phyloP scores from a whole-genome alignment of 1,140 invertebrate genomes.

The Anadara kagoshimensis region DNA sequence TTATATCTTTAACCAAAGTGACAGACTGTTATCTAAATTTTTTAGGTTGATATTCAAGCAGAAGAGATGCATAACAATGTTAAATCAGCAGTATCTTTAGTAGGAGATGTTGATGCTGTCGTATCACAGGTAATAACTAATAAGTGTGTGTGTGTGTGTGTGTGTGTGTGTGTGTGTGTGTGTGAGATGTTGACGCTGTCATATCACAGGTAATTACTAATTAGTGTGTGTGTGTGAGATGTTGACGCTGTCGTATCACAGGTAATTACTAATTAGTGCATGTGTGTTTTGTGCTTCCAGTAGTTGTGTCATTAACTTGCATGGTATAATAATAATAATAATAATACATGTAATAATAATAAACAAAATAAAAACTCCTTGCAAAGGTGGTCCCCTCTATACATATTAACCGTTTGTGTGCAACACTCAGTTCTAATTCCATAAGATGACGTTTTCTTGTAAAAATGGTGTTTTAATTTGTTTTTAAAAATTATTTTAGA shows the following conservation, averaged over 20 bases:
- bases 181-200: slow-evolving; percentile 86
- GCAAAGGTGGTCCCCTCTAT: no score
- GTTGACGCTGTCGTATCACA: slow-evolving; percentile 82
- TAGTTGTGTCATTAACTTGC: no score
- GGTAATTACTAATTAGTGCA: slow-evolving; percentile 69
- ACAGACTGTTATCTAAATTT: slow-evolving; percentile 8
- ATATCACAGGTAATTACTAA: slow-evolving; percentile 76
- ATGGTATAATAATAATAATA: no score
- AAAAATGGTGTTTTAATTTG: no score
- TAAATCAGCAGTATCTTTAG: slow-evolving; percentile 82
- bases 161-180: slow-evolving; percentile 43
- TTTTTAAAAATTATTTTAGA: no score
- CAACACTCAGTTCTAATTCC: no score
- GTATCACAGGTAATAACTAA: slow-evolving; percentile 76
- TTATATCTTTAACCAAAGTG: neutral
- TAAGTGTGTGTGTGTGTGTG: neutral
- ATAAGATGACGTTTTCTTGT: no score
- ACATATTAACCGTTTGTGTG: no score
- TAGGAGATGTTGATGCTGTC: slow-evolving; percentile 86
- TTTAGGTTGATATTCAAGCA: slow-evolving; percentile 88
- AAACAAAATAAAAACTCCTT: no score
- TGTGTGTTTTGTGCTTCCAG: no score
- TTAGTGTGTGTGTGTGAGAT: slow-evolving; percentile 85
- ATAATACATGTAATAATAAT: no score
- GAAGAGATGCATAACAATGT: slow-evolving; percentile 96